These are phyloP conservation scores for Clarias magur DNA, from an alignment of 2,113 vertebrate genomes.

Conservation along the genomic window DNA sequence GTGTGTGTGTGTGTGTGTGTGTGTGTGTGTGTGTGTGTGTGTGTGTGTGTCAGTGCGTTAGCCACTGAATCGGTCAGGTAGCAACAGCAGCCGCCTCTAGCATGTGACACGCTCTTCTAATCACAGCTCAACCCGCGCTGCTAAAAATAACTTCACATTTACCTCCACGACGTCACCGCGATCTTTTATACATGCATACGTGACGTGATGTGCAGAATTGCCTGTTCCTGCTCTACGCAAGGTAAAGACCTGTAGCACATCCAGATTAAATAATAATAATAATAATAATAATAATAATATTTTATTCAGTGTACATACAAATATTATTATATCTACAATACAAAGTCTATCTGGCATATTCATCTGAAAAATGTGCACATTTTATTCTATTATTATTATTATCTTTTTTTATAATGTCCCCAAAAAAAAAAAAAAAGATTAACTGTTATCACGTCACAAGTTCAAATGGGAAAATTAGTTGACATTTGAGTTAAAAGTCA, in stretches of 20 bases:
- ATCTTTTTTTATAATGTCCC: too few relatives aligned
- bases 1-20: conserved; percentile 20
- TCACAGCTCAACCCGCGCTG: conserved; percentile 23
- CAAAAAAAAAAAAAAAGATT: too few relatives aligned
- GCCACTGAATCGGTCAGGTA: conserved; percentile 28
- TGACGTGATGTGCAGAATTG: too few relatives aligned
- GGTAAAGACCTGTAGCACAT: background rate
- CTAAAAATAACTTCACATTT: conserved; percentile 50
- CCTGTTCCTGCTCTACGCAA: background rate
- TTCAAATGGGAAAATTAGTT: conserved; percentile 3
- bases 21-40: conserved; percentile 20
- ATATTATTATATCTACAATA: background rate
- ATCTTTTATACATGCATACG: conserved; percentile 1
- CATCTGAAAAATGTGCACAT: too few relatives aligned
- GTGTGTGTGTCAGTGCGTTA: conserved; percentile 25
- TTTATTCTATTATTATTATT: too few relatives aligned
- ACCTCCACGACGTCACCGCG: conserved; percentile 21
- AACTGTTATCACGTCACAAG: background rate
- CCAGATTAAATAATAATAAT: background rate
- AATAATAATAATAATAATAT: background rate
- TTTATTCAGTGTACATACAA: background rate
- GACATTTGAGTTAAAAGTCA: conserved; percentile 31
- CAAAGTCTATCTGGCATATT: background rate
- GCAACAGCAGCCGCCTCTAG: conserved; percentile 26
- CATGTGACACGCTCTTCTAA: conserved; percentile 31